These are phyloP conservation scores for Tachina grossa DNA, from an alignment of 2,888 invertebrate species.

Conservation along the genomic window DNA sequence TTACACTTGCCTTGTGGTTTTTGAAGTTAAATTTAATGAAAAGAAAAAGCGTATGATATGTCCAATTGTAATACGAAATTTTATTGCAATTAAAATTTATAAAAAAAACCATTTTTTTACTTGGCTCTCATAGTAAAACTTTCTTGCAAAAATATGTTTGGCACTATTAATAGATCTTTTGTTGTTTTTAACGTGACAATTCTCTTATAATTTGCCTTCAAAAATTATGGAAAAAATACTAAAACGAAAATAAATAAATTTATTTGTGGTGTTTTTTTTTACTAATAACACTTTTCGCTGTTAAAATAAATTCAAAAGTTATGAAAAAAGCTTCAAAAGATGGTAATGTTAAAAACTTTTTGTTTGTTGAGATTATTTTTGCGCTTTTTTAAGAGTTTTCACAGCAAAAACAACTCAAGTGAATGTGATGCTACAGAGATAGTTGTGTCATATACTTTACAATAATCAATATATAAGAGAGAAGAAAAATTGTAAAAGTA, in stretches of 20 bases:
- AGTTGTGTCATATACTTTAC: background rate
- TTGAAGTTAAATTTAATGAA: no score
- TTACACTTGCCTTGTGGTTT: no score
- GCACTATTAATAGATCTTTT: background rate
- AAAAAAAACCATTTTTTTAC: no score
- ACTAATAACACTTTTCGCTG: conserved; percentile 7
- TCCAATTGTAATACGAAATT: no score
- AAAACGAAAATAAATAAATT: conserved; percentile 42
- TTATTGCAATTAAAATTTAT: no score
- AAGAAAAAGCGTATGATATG: no score
- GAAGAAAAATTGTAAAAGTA: conserved; percentile 16
- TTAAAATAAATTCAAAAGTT: background rate
- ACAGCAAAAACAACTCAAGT: conserved; percentile 43
- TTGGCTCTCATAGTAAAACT: background rate
- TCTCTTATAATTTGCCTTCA: conserved; percentile 33
- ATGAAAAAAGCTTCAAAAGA: conserved; percentile 12
- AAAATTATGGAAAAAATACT: background rate
- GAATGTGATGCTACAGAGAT: conserved; percentile 57
- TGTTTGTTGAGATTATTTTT: background rate
- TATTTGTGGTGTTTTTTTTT: conserved; percentile 5
- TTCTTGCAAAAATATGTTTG: background rate
- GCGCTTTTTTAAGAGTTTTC: conserved; percentile 16
- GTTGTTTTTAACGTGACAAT: no score
- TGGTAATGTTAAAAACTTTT: conserved; percentile 40
- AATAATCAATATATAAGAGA: background rate